These are phyloP conservation scores for Bradypodion pumilum DNA, from an alignment of 2,797 vertebrate species.

Conservation along the genomic window DNA sequence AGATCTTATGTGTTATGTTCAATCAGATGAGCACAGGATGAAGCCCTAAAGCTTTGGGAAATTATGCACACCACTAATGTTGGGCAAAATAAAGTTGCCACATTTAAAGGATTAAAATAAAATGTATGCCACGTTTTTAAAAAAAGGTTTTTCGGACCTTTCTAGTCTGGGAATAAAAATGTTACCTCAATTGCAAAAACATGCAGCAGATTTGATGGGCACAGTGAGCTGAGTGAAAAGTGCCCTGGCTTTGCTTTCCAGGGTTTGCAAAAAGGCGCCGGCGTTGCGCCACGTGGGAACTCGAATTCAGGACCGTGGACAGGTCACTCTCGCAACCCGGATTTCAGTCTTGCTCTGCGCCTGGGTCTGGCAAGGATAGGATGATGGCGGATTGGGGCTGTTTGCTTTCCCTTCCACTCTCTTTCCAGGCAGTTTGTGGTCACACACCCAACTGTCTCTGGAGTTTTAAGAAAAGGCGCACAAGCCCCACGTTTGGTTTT, in stretches of 20 bases:
- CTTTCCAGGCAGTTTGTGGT: too few relatives aligned
- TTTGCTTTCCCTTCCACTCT: not conserved
- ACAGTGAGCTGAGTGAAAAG: too few relatives aligned
- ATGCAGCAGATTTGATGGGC: too few relatives aligned
- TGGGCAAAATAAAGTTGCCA: not conserved
- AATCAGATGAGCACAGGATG: not conserved
- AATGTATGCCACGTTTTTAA: too few relatives aligned
- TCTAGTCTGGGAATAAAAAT: too few relatives aligned
- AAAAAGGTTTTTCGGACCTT: too few relatives aligned
- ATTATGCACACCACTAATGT: not conserved
- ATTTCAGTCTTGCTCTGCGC: not conserved
- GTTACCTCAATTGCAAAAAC: too few relatives aligned
- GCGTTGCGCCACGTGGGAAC: not conserved
- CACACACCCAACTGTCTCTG: too few relatives aligned
- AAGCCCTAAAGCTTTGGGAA: not conserved
- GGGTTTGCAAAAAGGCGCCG: not conserved
- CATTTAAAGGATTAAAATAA: not conserved
- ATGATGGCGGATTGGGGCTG: too few relatives aligned
- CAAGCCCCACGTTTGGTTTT: not conserved
- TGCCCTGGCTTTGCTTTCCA: not conserved
- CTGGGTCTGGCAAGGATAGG: too few relatives aligned
- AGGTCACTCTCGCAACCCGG: not conserved
- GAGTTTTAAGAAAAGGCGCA: not conserved
- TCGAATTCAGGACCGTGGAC: constrained; percentile 33
- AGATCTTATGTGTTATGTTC: too few relatives aligned